Evolutionary conservation across 2,888 invertebrate species (phyloP).

Genomic region (Anodontia alba): DNA sequence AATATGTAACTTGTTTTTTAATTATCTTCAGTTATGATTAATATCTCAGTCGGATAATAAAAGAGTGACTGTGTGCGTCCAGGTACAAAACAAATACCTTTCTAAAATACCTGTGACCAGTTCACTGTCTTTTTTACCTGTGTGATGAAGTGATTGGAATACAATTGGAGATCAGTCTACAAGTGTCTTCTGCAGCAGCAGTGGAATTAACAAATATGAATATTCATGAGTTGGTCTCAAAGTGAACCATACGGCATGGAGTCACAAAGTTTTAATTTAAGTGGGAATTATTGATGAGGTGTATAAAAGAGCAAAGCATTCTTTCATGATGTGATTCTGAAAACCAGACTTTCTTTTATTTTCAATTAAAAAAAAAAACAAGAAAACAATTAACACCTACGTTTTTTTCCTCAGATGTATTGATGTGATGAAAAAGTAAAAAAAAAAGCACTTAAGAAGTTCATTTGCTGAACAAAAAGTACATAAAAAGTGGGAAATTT

Average conservation of each 20-base stretch:
- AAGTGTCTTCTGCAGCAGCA: not conserved
- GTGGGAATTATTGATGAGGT: not conserved
- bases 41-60: too few species aligned
- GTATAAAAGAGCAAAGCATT: not conserved
- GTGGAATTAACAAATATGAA: constrained; percentile 6
- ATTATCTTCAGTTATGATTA: too few species aligned
- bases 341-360: not conserved
- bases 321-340: not conserved
- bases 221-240: constrained; percentile 6
- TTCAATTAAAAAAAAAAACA: not conserved
- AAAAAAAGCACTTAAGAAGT: too few species aligned
- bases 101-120: not conserved
- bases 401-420: not conserved
- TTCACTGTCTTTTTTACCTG: not conserved
- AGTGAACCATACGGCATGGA: not conserved
- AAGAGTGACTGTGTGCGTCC: too few species aligned
- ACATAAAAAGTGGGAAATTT: not conserved
- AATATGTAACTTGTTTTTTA: too few species aligned
- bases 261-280: not conserved
- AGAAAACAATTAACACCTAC: not conserved
- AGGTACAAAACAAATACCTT: not conserved
- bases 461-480: too few species aligned
- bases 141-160: not conserved
- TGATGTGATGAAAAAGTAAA: too few species aligned
- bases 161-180: constrained; percentile 9